Conservation (phyloP, 2,113 vertebrate species). For the Gopherus flavomarginatus region DNA sequence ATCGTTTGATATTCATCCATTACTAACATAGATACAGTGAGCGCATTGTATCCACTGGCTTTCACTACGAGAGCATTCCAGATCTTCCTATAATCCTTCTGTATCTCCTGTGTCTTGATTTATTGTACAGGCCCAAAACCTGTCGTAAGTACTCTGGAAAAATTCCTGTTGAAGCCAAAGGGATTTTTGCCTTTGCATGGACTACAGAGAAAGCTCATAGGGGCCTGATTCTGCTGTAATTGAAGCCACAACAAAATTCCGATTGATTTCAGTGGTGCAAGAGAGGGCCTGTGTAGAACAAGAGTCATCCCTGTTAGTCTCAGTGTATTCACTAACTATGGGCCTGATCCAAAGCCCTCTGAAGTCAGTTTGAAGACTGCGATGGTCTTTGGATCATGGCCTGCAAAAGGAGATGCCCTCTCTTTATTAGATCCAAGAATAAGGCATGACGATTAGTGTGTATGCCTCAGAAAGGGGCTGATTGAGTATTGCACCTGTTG, state of each 20-base stretch:
- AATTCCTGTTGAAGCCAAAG: neutral
- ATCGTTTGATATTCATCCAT: rapidly evolving
- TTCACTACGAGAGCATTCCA: neutral
- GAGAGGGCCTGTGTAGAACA: neutral
- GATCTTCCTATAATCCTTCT: neutral
- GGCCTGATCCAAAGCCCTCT: neutral
- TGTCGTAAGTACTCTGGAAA: rapidly evolving
- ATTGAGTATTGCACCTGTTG: neutral
- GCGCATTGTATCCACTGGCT: neutral
- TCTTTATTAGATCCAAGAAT: neutral
- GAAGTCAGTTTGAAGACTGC: neutral
- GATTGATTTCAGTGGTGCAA: neutral
- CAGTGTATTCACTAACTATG: neutral
- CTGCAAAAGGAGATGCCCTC: neutral
- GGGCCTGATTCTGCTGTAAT: neutral
- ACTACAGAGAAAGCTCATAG: neutral
- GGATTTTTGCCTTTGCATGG: neutral
- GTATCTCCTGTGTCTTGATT: neutral
- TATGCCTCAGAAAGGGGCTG: neutral
- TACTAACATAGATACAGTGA: neutral
- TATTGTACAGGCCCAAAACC: neutral
- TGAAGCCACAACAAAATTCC: neutral
- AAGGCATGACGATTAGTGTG: neutral
- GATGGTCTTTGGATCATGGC: neutral
- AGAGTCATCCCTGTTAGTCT: neutral